Evolutionary conservation across 2,797 vertebrate genomes (phyloP), one percentile per base, ranked within the genome.

Genomic region (Lithobates pipiens): DNA sequence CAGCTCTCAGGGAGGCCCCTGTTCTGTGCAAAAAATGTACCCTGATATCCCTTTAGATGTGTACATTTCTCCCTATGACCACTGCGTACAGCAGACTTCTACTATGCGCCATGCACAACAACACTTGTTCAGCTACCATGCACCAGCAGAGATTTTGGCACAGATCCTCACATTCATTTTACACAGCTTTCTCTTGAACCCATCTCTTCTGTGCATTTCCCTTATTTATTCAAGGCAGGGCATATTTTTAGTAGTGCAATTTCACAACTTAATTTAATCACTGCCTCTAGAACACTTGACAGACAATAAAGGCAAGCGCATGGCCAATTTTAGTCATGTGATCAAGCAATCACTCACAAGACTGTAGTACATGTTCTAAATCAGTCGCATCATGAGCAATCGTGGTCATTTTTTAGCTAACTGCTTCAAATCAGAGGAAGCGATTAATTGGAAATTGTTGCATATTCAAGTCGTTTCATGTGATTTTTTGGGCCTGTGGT

Each of bases 1-100:
- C 61, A 9, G 27, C 82, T 27, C 5, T 16, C 13, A 57, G 23
- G 39, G 63, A 74, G 88, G 77, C 29, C 75, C 82, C 82, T 42
- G 23, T 3, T 27, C 0, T 29, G 11, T 67, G 18, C 10, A 67
- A n/a, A 67, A 36, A 67, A 27, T 10, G 65, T 25, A 67, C 27
- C 65, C 65, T 29, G 65, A 18, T 8, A 67, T 67, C 65, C 65
- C n/a, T 67, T 29, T 67, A 67, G 65, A 61, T 23, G 21, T n/a
- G 54, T 23, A 61, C 21, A 13, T 6, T 10, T 65, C 65, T 67
- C 65, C 65, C 11, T 29, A 10, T 29, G 11, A 27, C 9, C 63
- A 67, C n/a, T 67, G 54, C 54, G 21, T 61, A 61, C 3, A 23
- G 54, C 54, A 23, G 54, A 61, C 54, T 8, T 61, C 7, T 54